Evolutionary conservation across 2,888 invertebrate species (phyloP), one percentile per base, ranked within the genome.

Genomic region (Diadegma fenestrale): DNA sequence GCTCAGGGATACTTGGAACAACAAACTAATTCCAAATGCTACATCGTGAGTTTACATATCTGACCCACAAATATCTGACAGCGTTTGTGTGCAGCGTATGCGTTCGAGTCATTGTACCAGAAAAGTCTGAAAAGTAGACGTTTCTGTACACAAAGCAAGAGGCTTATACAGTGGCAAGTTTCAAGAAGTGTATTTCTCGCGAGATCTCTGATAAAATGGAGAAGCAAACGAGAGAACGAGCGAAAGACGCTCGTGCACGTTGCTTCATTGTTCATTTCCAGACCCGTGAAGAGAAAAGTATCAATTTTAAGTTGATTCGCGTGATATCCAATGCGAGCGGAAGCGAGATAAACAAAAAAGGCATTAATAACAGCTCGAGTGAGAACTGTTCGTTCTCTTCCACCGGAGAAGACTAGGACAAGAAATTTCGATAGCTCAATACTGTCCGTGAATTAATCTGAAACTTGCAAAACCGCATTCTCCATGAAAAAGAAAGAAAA

Each of bases 1-100:
- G 72, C 72, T 54, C 80, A 64, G 66, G 64, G 73, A 80, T 80
- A 80, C 80, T 64, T 72, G 80, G 80, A 72, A 80, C 72, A 80
- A 80, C 51, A 80, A 80, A 80, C 72, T 80, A 30, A 80, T 80
- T 80, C 73, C 66, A 54, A 63, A 66, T 54, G 54, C 72, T 73
- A 80, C 80, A 66, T 73, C 73, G 22, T 45, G 19, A 58, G 71
- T 69, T 69, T 48, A 64, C 58, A 43, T n/a, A 45, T 54, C 41
- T 51, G 73, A 72, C 72, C 72, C 54, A 43, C 19, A 48, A 79
- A 69, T 30, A 48, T 37, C 69, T 22, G 26, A 54, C 17, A 54
- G 45, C 63, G 61, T 33, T 14, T 22, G 75, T 63, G 17, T 75
- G 33, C 30, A 30, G 41, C 58, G 54, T 33, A 17, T 26, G 43